Evolutionary conservation across 2,113 vertebrate species (phyloP), one percentile per base, ranked within the genome.

Genomic region (Dolichotis patagonum): DNA sequence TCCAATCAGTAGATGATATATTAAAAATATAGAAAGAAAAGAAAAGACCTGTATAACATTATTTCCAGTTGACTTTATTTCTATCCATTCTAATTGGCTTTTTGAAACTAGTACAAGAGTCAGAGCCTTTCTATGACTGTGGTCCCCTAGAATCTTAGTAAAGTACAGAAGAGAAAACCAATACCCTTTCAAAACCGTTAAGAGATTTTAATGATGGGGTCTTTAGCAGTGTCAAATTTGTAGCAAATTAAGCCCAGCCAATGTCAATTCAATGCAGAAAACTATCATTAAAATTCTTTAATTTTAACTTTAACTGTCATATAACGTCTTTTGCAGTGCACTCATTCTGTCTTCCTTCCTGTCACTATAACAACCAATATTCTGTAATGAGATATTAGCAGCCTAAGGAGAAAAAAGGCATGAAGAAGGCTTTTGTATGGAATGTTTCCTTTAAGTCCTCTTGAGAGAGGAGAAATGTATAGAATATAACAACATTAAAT

Each of bases 291-390:
- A 93, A 67, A 82, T 28, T 43, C 5, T 85, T 96, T 89, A 78
- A 86, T 24, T 78, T 81, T 83, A 82, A 82, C 14, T 24, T 83
- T 83, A 63, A 83, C 35, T 77, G 32, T 91, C 62, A 91, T 77
- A 73, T 84, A 41, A 52, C 43, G 75, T 84, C 32, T 85, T 96
- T 46, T n/a, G 17, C 54, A 93, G 38, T 54, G n/a, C 0, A n/a
- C 28, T 60, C 16, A 43, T 80, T 65, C 54, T 73, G 14, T 73
- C 91, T 88, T 85, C 2, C 52, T 26, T 73, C 6, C 26, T 88
- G 41, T 93, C 52, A 91, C 41, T 22, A 52, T 81, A 73, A 91
- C 19, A 90, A 90, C n/a, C 16, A 88, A 63, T 38, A 93, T 87
- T 87, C 20, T 65, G 20, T 87, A 88, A 78, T 88, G 35, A 92